Evolutionary conservation across 2,113 vertebrate genomes (phyloP), one percentile per base, ranked within the genome.

Genomic region (Sorex fumeus): DNA sequence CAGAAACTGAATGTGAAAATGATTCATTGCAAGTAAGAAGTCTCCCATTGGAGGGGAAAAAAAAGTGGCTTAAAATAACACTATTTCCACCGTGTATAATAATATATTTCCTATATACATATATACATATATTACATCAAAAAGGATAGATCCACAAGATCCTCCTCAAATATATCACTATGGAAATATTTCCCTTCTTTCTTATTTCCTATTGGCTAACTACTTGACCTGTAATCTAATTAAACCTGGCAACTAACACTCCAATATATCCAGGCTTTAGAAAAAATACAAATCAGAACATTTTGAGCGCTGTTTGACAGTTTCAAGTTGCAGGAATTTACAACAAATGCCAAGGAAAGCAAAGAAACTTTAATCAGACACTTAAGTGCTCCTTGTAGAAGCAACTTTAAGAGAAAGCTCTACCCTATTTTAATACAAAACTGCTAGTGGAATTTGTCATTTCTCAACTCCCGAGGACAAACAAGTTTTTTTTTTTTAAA

Each of bases 331-430:
- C 80, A 94, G 32, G 57, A 86, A 95, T 94, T 93, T 95, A 92
- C 90, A 96, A 92, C 88, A 95, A 96, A 95, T n/a, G 88, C 83
- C 94, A 94, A 92, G 66, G 83, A 94, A 93, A 95, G 83, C 90
- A 92, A 94, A 53, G 90, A 94, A 91, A 93, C 70, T 40, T 89
- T 88, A 71, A 94, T 82, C 43, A 84, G 50, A 84, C 92, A 79
- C 47, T 70, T 78, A 66, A 66, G 18, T 77, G 80, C 60, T 93
- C 45, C 88, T 69, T 85, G 83, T 86, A 91, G 19, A 96, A 94
- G 64, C 53, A 76, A 95, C 34, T 78, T 32, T 69, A 45, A 83
- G 75, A n/a, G 5, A 13, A 86, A 93, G 60, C 12, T 67, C 94
- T 76, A 79, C 34, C 67, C 57, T 83, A 27, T 47, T 80, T 92